phyloP scores from a whole-genome alignment of 2,888 invertebrate species.

The Oeneis ivallda region DNA sequence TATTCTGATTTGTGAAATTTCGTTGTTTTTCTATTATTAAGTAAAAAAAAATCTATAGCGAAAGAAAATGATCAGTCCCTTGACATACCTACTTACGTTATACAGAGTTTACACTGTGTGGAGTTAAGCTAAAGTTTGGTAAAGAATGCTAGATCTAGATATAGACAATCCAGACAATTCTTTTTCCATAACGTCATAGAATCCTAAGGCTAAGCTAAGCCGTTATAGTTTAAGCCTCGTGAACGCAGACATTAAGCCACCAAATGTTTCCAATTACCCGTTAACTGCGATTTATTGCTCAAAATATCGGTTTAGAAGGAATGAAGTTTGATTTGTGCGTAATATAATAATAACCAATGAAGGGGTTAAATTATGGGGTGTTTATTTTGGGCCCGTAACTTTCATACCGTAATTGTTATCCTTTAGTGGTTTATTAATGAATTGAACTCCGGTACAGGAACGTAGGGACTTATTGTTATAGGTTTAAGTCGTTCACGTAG shows the following conservation, averaged over 20 bases:
- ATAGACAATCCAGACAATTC: too few species aligned
- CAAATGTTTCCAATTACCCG: constrained; percentile 42
- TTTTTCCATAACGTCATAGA: too few species aligned
- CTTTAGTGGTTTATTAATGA: neutral
- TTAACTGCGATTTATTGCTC: constrained; percentile 41
- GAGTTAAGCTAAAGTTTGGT: too few species aligned
- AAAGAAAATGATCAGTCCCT: too few species aligned
- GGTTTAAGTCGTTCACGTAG: too few species aligned
- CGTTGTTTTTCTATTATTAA: too few species aligned
- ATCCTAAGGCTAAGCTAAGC: neutral
- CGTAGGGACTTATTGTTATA: neutral
- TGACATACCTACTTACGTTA: too few species aligned
- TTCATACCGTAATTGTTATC: constrained; percentile 8
- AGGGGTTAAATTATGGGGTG: constrained; percentile 9
- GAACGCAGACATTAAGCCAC: constrained; percentile 1
- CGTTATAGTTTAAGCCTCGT: neutral
- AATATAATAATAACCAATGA: constrained; percentile 36
- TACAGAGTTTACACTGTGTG: too few species aligned
- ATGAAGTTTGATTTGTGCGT: constrained; percentile 42
- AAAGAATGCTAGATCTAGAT: too few species aligned
- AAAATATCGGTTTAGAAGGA: constrained; percentile 36
- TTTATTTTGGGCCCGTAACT: constrained; percentile 28
- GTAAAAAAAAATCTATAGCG: too few species aligned
- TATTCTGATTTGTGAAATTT: too few species aligned
- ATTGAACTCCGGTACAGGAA: neutral